These are phyloP conservation scores for Hippopotamyrus pictus DNA, from an alignment of 2,797 vertebrate genomes.

Conservation along the genomic window DNA sequence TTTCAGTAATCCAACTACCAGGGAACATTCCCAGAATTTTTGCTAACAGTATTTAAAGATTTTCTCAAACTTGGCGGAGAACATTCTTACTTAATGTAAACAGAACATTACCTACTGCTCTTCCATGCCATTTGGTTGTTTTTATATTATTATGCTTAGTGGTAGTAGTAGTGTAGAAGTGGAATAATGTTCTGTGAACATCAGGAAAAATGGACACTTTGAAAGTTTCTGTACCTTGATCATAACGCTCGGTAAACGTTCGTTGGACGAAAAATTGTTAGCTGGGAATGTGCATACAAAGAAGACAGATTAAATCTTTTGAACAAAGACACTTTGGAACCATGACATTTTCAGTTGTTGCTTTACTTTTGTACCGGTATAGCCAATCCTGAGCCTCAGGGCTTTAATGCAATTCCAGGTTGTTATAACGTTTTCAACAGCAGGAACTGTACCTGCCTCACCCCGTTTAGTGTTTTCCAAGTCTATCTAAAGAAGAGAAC, in stretches of 20 bases:
- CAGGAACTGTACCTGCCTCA: background rate
- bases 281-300: background rate
- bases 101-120: background rate
- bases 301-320: background rate
- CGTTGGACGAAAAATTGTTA: background rate
- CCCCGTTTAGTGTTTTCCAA: background rate
- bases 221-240: background rate
- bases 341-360: background rate
- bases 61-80: background rate
- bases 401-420: background rate
- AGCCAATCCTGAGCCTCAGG: background rate
- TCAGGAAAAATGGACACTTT: background rate
- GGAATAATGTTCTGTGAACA: background rate
- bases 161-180: background rate
- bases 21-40: background rate
- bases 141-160: background rate
- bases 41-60: background rate
- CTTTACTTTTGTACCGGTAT: background rate
- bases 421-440: background rate
- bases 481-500: background rate
- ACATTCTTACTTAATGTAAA: background rate
- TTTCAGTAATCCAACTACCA: background rate
- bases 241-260: background rate
- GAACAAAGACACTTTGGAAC: background rate
- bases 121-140: background rate